Conservation (phyloP, 2,888 invertebrate species). For the Eurois occulta region DNA sequence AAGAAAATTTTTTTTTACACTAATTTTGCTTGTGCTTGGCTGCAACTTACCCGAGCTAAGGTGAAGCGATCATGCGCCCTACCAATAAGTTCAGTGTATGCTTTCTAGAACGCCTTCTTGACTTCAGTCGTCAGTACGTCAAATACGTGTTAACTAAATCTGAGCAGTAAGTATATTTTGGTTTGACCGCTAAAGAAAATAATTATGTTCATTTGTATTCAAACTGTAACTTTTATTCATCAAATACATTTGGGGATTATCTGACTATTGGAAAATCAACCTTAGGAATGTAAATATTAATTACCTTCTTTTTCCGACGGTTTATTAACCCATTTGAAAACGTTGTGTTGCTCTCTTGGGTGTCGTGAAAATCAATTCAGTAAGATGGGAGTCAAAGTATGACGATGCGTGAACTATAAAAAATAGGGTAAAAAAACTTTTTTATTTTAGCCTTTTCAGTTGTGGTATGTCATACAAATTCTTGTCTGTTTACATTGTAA, state of each 20-base stretch:
- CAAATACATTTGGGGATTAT: background rate
- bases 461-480: too few species aligned
- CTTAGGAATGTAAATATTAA: constrained; percentile 4
- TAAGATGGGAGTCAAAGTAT: background rate
- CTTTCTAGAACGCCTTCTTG: too few species aligned
- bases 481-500: too few species aligned
- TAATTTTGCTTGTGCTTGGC: too few species aligned
- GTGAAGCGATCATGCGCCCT: too few species aligned
- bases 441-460: too few species aligned
- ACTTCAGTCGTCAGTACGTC: too few species aligned
- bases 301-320: background rate
- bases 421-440: background rate
- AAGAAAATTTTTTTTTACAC: too few species aligned
- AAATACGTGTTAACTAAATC: background rate
- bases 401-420: background rate
- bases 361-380: background rate
- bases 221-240: background rate
- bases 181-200: background rate
- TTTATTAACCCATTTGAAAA: background rate
- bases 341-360: background rate
- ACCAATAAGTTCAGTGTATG: too few species aligned
- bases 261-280: background rate
- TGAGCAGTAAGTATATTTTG: background rate
- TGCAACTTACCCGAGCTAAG: too few species aligned
- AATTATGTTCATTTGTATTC: background rate